Conservation (phyloP, 2,888 invertebrate genomes). For the Luperina testacea region DNA sequence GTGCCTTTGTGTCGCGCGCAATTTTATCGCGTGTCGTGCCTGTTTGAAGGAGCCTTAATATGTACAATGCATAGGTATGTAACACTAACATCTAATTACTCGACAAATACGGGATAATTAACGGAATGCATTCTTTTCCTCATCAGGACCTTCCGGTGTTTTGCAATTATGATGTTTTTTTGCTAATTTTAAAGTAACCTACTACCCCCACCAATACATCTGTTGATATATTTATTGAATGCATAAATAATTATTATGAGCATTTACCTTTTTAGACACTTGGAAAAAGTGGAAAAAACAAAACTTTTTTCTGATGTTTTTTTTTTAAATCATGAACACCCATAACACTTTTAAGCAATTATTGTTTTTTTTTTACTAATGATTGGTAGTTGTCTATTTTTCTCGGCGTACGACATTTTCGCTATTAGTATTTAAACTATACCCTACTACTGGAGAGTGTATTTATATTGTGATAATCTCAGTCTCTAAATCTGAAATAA, state of each 20-base stretch:
- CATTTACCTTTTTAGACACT: background rate
- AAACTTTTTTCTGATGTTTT: background rate
- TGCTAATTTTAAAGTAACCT: slow-evolving; percentile 4
- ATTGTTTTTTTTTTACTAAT: background rate
- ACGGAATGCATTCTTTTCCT: slow-evolving; percentile 32
- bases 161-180: background rate
- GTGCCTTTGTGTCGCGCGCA: no score
- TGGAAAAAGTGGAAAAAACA: background rate
- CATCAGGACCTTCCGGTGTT: slow-evolving; percentile 20
- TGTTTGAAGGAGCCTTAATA: no score
- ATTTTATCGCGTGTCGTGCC: no score
- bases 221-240: background rate
- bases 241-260: background rate
- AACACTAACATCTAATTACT: slow-evolving; percentile 27
- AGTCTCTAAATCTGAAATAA: slow-evolving; percentile 10
- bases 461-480: slow-evolving; percentile 16
- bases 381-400: background rate
- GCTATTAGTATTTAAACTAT: background rate
- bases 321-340: background rate
- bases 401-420: background rate
- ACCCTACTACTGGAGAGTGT: background rate
- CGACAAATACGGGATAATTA: slow-evolving; percentile 41
- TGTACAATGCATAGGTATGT: slow-evolving; percentile 9
- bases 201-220: background rate
- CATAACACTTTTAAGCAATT: background rate